Conservation (phyloP, 2,888 invertebrate species). For the Bellardia pandia region DNA sequence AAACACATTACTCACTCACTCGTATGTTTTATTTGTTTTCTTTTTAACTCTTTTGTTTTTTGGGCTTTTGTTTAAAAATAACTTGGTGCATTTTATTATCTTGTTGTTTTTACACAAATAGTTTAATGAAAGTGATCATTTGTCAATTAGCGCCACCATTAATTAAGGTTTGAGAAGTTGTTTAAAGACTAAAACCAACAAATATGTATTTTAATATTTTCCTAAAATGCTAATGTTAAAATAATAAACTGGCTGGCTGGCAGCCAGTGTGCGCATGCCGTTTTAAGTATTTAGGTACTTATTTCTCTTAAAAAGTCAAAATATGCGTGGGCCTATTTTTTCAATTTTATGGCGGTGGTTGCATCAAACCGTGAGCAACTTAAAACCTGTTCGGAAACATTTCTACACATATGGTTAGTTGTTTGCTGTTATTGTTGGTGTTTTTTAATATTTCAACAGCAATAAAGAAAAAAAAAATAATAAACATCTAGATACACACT, state of each 20-base stretch:
- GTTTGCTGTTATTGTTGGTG: constrained; percentile 40
- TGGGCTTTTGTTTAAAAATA: constrained; percentile 1
- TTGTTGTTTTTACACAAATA: not conserved
- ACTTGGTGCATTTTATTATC: not conserved
- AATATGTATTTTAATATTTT: constrained; percentile 19
- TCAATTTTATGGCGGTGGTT: constrained; percentile 52
- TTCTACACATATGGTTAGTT: constrained; percentile 65
- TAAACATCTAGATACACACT: constrained; percentile 52
- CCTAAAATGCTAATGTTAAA: constrained; percentile 23
- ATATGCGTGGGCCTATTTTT: constrained; percentile 64
- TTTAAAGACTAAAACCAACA: constrained; percentile 31
- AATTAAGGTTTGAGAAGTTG: constrained; percentile 45
- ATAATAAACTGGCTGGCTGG: not conserved
- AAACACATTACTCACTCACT: constrained; percentile 19
- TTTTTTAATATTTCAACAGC: constrained; percentile 46
- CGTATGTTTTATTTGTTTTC: not conserved
- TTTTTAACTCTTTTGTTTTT: not conserved
- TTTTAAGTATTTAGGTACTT: constrained; percentile 46
- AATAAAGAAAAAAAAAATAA: constrained; percentile 5
- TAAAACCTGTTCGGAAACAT: constrained; percentile 69
- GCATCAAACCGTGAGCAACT: constrained; percentile 66
- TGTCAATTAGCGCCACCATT: constrained; percentile 66
- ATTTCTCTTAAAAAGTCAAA: constrained; percentile 19
- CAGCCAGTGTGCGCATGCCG: constrained; percentile 38
- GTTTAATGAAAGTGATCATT: constrained; percentile 53